Evolutionary conservation across 1,140 invertebrate species (phyloP).

Genomic region (Whitmania pigra): DNA sequence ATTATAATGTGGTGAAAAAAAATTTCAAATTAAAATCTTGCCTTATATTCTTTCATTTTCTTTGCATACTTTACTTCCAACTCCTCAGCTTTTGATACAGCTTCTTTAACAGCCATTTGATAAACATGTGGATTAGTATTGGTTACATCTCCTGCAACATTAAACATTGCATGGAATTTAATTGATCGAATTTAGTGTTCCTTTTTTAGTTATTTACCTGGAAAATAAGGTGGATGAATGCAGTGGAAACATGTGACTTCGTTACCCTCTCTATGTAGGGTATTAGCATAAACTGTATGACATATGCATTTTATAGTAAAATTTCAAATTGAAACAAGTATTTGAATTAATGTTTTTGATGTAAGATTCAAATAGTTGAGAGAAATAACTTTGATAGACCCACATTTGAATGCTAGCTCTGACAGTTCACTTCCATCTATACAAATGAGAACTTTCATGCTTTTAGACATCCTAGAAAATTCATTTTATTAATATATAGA

Average conservation of each 20-base stretch:
- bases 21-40: background rate
- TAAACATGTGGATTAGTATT: constrained; percentile 1
- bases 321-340: too few relatives aligned
- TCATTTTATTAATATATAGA: too few relatives aligned
- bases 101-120: background rate
- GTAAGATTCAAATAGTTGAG: too few relatives aligned
- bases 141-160: background rate
- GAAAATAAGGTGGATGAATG: constrained; percentile 10
- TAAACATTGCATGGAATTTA: too few relatives aligned
- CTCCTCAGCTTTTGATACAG: constrained; percentile 8
- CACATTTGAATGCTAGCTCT: too few relatives aligned
- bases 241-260: constrained; percentile 7
- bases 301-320: background rate
- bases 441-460: too few relatives aligned
- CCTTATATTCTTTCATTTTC: constrained; percentile 9
- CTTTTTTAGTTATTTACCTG: background rate
- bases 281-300: background rate
- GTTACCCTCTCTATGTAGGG: background rate
- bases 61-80: constrained; percentile 1
- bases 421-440: too few relatives aligned
- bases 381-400: too few relatives aligned
- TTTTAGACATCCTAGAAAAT: too few relatives aligned
- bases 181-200: background rate
- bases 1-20: too few relatives aligned
- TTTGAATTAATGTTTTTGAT: too few relatives aligned